Evolutionary conservation across 2,113 vertebrate genomes (phyloP).

Genomic region (Machaerirhynchus nigripectus): DNA sequence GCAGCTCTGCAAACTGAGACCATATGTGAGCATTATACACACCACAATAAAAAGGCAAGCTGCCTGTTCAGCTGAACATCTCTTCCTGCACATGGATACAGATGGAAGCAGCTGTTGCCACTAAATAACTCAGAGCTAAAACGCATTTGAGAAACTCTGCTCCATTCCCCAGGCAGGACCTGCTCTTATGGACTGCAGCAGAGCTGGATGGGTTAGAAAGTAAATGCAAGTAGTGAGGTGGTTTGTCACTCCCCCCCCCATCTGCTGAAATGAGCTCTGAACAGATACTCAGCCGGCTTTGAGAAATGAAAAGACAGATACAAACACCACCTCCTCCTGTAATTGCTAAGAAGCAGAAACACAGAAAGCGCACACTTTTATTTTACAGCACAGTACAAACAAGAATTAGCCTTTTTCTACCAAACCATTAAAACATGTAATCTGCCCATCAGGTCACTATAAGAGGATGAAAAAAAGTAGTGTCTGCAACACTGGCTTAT

Average conservation of each 20-base stretch:
- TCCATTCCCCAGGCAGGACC: not conserved
- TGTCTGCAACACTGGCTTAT: not conserved
- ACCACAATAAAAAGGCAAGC: not conserved
- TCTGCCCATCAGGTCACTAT: not conserved
- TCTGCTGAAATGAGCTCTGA: not conserved
- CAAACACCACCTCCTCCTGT: not conserved
- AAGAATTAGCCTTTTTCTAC: not conserved
- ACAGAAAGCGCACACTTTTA: not conserved
- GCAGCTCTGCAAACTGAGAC: not conserved
- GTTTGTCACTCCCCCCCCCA: not conserved
- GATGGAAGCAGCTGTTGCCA: constrained; percentile 20
- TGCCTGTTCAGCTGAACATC: not conserved
- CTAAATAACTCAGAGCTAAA: not conserved
- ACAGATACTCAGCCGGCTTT: not conserved
- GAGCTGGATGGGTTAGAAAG: not conserved
- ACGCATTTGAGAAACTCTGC: not conserved
- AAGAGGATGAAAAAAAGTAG: not conserved
- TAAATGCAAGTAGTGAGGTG: not conserved
- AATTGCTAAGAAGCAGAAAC: not conserved
- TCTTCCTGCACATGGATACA: not conserved
- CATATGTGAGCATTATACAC: not conserved
- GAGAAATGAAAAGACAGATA: not conserved
- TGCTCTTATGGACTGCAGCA: not conserved
- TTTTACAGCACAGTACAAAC: not conserved
- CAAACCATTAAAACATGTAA: not conserved